Base-by-base conservation (phyloP, 2,888 invertebrate species). In the Pandemis cinnamomeana region DNA sequence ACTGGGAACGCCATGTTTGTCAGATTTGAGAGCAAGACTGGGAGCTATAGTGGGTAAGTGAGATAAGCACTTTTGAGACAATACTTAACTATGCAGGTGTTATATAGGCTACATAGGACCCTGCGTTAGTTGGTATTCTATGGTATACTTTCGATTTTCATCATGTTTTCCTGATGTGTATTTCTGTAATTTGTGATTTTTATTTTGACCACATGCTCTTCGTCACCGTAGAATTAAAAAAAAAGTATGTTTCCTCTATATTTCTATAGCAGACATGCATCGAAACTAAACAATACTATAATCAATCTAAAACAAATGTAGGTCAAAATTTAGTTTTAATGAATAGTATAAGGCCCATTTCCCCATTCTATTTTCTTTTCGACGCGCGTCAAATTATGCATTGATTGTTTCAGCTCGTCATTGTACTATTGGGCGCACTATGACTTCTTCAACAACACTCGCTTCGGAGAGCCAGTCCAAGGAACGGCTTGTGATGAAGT, bases 391-490 rank as follows among this genome's bases (percentile, higher is more conserved):
- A 27, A 15, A 27, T 58, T 11, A 58, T 27, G 7, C 11, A 64
- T 10, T 51, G 0, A 15, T 6, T 44, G 4, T 81, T 81, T 3
- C 86, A 96, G 96, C 0, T 98, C 98, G n/a, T 98, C 98, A 0
- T 94, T 98, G 13, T 98, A 98, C 90, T 98, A 98, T 87, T 98
- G 98, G 98, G 98, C 98, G 0, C 98, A 98, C 86, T 98, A 98
- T 84, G 98, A 98, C 85, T 98, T 98, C 94, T 98, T 98, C 92
- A 98, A 98, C 88, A 98, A 98, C 83, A 98, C 97, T 0, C 96
- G 97, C 69, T 96, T 97, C 78, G 98, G 98, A 0, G 97, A 97
- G 78, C 96, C 97, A 0, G 97, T 98, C 0, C 95, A 95, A 0
- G 96, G 96, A 27, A 98, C 97, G 0, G 95, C 96, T 5, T 98